Evolutionary conservation across 2,888 invertebrate species (phyloP), one percentile per base, ranked within the genome.

Genomic region (Tupiocoris notatus): DNA sequence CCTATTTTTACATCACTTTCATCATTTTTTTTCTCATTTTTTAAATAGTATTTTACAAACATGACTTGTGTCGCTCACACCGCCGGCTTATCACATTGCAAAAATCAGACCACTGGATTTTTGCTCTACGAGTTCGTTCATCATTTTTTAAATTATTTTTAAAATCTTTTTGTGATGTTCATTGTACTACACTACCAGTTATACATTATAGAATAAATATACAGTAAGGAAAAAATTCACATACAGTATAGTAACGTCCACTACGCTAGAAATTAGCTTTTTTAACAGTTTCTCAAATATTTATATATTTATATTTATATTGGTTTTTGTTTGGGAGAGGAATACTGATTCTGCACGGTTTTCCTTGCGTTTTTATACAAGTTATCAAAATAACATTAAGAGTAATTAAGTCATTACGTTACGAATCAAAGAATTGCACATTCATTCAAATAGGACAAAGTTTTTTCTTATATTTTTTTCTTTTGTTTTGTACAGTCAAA

Each of bases 401-500:
- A 70, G 59, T 70, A 63, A 75, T 39, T 68, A 74, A 77, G 74
- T 68, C 61, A 75, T 74, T 62, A 77, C 67, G 74, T 65, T 75
- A 74, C 77, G 73, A 78, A 77, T 78, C 77, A 74, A 78, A 76
- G 64, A 76, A 78, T 78, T 78, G 78, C 78, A 78, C 78, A 78
- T 78, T 74, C 77, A 70, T 77, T 78, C 76, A 73, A 78, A 73
- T 73, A 63, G 73, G 73, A 63, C 73, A 63, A 58, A 22, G 58
- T 73, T 62, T 39, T 62, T 54, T 59, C 6, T 59, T 59, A n/a
- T 59, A 6, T 54, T 75, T 22, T 71, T 23, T 21, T 68, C 6
- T 57, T 62, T 77, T 59, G 18, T 62, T 78, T 70, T 77, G 77
- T 77, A 77, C 77, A 70, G 20, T 59, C 70, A 77, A 39, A 39